These are phyloP conservation scores for Periophthalmodon schlosseri DNA, from an alignment of 2,113 vertebrate genomes.

Conservation along the genomic window DNA sequence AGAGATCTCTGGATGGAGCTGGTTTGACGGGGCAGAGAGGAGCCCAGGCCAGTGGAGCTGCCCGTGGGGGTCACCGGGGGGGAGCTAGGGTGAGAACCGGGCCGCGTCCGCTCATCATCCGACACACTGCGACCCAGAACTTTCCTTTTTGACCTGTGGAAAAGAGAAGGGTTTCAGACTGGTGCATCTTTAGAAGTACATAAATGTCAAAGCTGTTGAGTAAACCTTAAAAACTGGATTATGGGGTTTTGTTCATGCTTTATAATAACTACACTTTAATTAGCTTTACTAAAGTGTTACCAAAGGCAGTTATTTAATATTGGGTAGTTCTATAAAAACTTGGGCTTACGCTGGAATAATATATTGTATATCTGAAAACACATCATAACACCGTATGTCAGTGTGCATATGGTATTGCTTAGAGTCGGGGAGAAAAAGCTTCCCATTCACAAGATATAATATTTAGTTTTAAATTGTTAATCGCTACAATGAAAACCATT, in stretches of 20 bases:
- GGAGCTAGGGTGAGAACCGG: conserved; percentile 79
- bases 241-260: too few species aligned
- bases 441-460: too few species aligned
- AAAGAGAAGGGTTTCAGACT: conserved; percentile 1
- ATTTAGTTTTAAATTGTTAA: too few species aligned
- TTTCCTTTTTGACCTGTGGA: conserved; percentile 91
- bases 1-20: conserved; percentile 91
- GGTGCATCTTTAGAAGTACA: neutral
- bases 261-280: too few species aligned
- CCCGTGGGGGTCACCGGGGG: conserved; percentile 88
- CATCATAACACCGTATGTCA: neutral
- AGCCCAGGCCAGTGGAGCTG: conserved; percentile 67
- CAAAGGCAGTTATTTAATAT: too few species aligned
- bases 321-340: too few species aligned
- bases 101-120: conserved; percentile 84
- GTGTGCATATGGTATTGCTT: neutral
- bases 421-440: neutral
- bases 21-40: conserved; percentile 78
- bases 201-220: too few species aligned
- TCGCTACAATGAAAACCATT: too few species aligned
- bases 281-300: too few species aligned
- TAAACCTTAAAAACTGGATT: too few species aligned
- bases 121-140: conserved; percentile 95
- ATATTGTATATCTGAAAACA: too few species aligned
- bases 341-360: too few species aligned